Conservation (phyloP, 1,140 invertebrate genomes). For the Drosophila micromelanica region DNA sequence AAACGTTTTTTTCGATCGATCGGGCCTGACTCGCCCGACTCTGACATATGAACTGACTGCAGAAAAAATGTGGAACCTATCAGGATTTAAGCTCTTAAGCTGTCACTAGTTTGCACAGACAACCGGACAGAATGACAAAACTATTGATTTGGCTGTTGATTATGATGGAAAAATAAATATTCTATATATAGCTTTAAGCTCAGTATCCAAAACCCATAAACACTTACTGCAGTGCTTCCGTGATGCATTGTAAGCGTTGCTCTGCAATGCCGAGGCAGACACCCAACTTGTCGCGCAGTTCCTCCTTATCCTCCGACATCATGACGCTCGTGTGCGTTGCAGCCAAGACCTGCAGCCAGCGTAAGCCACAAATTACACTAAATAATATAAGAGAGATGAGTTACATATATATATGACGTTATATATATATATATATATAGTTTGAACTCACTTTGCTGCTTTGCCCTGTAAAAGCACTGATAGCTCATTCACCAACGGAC, state of each 20-base stretch:
- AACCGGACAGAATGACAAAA: too few species aligned
- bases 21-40: too few species aligned
- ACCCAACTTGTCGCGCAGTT: constrained; percentile 84
- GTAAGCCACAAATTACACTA: constrained; percentile 86
- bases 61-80: too few species aligned
- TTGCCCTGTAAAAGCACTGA: constrained; percentile 87
- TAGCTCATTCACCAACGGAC: constrained; percentile 87
- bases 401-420: neutral
- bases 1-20: too few species aligned
- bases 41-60: too few species aligned
- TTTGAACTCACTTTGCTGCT: constrained; percentile 85
- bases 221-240: constrained; percentile 83
- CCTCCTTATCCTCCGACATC: constrained; percentile 83
- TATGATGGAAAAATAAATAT: too few species aligned
- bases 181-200: too few species aligned
- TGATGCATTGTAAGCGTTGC: constrained; percentile 85
- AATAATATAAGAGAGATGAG: constrained; percentile 43
- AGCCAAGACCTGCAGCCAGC: constrained; percentile 87
- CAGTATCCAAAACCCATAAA: neutral
- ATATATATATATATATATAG: neutral
- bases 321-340: constrained; percentile 87
- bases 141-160: too few species aligned
- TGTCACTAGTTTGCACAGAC: too few species aligned
- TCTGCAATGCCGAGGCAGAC: constrained; percentile 87
- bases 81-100: too few species aligned